phyloP scores from a whole-genome alignment of 2,888 invertebrate genomes.

The Brachylomia viminalis region DNA sequence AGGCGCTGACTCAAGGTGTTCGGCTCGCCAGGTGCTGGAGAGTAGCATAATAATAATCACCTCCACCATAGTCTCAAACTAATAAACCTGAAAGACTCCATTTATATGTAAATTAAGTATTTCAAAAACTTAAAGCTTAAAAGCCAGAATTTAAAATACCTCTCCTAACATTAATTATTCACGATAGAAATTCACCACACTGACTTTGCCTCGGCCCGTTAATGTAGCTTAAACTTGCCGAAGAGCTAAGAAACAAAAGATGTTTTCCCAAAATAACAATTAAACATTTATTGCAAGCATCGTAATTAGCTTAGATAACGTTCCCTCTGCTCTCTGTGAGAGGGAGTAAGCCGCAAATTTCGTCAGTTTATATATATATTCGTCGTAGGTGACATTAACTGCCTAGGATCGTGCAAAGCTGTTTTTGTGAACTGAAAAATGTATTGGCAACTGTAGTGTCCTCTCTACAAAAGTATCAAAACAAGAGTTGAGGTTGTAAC shows the following conservation, averaged over 20 bases:
- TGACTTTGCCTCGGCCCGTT: background rate
- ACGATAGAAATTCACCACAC: background rate
- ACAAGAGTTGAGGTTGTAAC: background rate
- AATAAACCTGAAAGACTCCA: background rate
- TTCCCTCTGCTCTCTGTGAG: background rate
- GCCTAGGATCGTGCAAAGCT: background rate
- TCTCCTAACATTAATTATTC: background rate
- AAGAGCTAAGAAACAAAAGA: background rate
- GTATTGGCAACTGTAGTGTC: background rate
- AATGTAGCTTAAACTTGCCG: too few relatives aligned
- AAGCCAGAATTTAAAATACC: background rate
- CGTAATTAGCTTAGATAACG: background rate
- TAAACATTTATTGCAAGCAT: background rate
- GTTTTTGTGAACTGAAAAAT: background rate
- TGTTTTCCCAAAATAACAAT: background rate
- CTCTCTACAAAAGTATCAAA: background rate
- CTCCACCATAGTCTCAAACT: background rate
- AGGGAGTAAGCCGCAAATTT: background rate
- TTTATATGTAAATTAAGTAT: background rate
- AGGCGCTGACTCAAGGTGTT: constrained; percentile 94
- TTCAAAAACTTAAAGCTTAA: background rate
- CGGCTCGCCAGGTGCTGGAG: constrained; percentile 95
- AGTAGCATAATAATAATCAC: background rate
- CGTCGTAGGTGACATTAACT: background rate
- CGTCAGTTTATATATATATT: background rate